Conservation (phyloP, 2,888 invertebrate species). For the Calliphora vomitoria region DNA sequence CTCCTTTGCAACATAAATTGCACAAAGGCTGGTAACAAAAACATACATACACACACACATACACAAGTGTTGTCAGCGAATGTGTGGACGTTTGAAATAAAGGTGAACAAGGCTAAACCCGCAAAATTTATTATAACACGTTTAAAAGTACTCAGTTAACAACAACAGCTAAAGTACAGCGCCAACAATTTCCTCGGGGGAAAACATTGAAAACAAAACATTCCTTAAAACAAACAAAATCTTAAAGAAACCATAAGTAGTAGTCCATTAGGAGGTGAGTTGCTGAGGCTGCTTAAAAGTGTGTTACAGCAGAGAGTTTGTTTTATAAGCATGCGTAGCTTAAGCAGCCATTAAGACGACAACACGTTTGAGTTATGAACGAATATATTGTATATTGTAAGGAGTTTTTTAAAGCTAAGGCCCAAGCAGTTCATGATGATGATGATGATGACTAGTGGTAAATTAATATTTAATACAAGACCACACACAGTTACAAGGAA, state of each 20-base stretch:
- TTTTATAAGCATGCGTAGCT: constrained; percentile 44
- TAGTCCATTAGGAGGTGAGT: constrained; percentile 3
- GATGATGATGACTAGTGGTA: constrained; percentile 54
- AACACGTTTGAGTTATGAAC: neutral
- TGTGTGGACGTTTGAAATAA: constrained; percentile 17
- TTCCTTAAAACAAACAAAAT: constrained; percentile 15
- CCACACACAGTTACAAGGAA: constrained; percentile 63
- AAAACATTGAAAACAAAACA: constrained; percentile 31
- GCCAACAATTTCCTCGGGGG: constrained; percentile 64
- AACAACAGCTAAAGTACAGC: constrained; percentile 51
- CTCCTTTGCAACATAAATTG: constrained; percentile 43
- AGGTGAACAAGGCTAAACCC: constrained; percentile 42
- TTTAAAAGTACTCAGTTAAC: constrained; percentile 61
- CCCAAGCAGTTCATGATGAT: constrained; percentile 3
- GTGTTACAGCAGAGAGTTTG: constrained; percentile 3
- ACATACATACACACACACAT: no score
- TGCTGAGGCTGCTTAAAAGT: constrained; percentile 5
- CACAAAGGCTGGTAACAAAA: constrained; percentile 15
- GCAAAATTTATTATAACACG: constrained; percentile 68
- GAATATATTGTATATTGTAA: neutral
- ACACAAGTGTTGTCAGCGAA: constrained; percentile 53
- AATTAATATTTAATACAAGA: constrained; percentile 56
- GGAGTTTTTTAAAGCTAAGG: neutral
- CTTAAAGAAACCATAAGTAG: neutral
- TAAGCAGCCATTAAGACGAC: constrained; percentile 55